Base-by-base conservation (phyloP, 2,888 invertebrate species). In the Himalopsyche tibetana region DNA sequence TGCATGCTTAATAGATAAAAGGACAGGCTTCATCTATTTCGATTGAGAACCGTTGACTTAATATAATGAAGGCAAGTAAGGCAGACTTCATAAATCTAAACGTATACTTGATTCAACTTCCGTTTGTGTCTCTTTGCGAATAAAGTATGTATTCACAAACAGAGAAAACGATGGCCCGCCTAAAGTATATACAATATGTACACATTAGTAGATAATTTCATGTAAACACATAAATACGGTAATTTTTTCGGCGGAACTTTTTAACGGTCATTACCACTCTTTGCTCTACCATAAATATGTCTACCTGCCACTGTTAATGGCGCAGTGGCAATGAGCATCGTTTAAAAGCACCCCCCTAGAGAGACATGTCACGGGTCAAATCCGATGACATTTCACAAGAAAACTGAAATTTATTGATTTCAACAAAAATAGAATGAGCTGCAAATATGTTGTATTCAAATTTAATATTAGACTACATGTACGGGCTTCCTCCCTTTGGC, bases 11-110 rank as follows among this genome's bases (percentile, higher is more conserved):
- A 45, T 45, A 45, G 9, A 9, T 45, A 45, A 6, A 56, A 63
- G 11, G 45, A 45, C 11, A 45, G 0, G 11, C 8, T 11, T 11
- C 8, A 45, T 19, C 63, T 63, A 36, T 74, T 74, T 74, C 12
- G 12, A 74, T 74, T 74, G 36, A 36, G 74, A 74, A 74, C 74
- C 11, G 11, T 15, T 74, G 74, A 38, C 12, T 15, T 38, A 74
- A 12, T n/a, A 80, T 80, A 51, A 42, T 51, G 80, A 80, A 51
- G 80, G 80, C 55, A 55, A 86, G 86, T 74, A 84, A 63, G 84
- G 82, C 80, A 85, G 87, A 87, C 84, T 87, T 84, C 84, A 87
- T 87, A 87, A 87, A 87, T 87, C 87, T 84, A 84, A 81, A 82
- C 40, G 82, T 80, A 80, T 87, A 85, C 87, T 87, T 85, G 84